phyloP scores from a whole-genome alignment of 2,888 invertebrate genomes.

The Meandrusa payeni region DNA sequence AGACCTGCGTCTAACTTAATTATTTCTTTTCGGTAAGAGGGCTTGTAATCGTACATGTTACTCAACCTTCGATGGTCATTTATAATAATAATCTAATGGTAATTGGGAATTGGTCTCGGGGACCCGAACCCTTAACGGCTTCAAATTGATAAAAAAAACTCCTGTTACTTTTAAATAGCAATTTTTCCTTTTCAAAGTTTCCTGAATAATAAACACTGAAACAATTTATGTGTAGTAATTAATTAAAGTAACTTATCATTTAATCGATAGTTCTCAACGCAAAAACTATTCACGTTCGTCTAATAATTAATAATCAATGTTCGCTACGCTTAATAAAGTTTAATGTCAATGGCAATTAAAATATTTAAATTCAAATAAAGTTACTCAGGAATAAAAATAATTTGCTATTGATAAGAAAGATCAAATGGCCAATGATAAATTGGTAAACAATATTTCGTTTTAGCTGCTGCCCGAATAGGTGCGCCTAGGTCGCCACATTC shows the following conservation, averaged over 20 bases:
- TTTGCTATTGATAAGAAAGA: not conserved
- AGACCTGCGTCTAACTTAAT: no score
- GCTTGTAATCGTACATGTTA: no score
- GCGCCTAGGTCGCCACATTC: no score
- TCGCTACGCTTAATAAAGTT: not conserved
- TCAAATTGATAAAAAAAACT: no score
- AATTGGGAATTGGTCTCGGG: no score
- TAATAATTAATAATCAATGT: not conserved
- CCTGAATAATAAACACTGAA: not conserved
- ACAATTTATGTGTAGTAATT: no score
- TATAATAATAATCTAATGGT: no score
- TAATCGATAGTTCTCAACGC: not conserved
- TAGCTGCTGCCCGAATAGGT: no score
- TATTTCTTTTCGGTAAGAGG: no score
- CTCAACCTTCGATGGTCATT: no score
- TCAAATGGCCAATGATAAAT: not conserved
- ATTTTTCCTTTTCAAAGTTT: conserved; percentile 1
- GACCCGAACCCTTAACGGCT: no score
- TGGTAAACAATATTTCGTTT: no score
- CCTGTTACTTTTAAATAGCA: conserved; percentile 10
- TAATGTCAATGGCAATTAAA: conserved; percentile 18
- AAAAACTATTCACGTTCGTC: conserved; percentile 1
- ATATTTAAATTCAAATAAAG: conserved; percentile 16
- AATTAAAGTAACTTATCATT: not conserved
- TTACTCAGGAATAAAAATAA: conserved; percentile 12